phyloP scores from a whole-genome alignment of 2,113 vertebrate species.

The Conger conger region DNA sequence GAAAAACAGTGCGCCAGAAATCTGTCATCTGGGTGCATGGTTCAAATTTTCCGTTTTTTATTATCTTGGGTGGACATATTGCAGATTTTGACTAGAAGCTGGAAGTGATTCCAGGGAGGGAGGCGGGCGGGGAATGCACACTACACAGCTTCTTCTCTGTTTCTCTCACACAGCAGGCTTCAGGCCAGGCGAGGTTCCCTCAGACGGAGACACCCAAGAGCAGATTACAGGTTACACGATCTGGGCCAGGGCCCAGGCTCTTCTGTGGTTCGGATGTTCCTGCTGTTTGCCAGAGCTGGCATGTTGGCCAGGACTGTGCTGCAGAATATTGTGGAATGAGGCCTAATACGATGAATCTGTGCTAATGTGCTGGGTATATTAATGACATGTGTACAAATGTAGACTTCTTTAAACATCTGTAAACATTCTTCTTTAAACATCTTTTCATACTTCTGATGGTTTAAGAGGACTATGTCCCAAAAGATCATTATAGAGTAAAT shows the following conservation, averaged over 20 bases:
- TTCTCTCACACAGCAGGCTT: not conserved
- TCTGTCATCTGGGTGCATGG: not conserved
- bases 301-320: not conserved
- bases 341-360: not conserved
- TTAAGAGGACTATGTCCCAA: not conserved
- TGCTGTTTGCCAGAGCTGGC: not conserved
- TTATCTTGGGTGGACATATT: not conserved
- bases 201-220: not conserved
- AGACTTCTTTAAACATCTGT: not conserved
- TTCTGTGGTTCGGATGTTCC: not conserved
- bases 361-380: not conserved
- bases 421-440: too few species aligned
- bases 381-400: not conserved
- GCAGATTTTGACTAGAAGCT: not conserved
- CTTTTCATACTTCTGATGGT: not conserved
- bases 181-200: not conserved
- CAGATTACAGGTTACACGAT: conserved; percentile 17
- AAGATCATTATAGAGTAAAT: not conserved
- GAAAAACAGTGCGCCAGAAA: not conserved
- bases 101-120: not conserved
- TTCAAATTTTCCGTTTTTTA: not conserved
- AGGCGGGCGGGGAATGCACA: not conserved
- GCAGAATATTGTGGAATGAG: not conserved
- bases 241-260: not conserved
- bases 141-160: not conserved